A percentile compares a stretch with the other conserved stretches of the same genome.
phyloP scores from a whole-genome alignment of 2,113 vertebrate genomes.

The Macaca mulatta region DNA sequence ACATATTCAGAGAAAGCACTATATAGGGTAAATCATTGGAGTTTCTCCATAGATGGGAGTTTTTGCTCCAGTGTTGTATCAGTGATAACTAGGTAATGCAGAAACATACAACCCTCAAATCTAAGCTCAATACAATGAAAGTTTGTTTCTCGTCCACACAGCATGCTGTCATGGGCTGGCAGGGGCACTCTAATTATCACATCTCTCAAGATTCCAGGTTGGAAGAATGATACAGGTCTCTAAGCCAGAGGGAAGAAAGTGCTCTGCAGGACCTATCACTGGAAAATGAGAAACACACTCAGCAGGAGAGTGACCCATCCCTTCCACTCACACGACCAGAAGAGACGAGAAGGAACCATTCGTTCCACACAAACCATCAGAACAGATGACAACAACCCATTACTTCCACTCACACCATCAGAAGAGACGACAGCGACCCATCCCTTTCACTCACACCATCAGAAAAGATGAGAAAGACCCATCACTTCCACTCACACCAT shows the following conservation, averaged over 20 bases:
- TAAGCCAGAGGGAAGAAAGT: background rate
- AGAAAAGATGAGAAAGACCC: background rate
- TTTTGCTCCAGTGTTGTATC: background rate
- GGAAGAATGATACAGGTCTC: background rate
- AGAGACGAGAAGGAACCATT: background rate
- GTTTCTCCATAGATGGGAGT: background rate
- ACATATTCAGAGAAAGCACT: background rate
- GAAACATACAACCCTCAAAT: background rate
- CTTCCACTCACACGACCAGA: background rate
- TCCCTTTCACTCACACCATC: background rate
- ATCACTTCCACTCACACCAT: background rate
- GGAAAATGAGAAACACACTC: background rate
- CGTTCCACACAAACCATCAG: background rate
- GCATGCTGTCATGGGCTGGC: background rate
- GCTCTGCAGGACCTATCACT: background rate
- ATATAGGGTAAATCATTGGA: background rate
- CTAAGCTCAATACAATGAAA: background rate
- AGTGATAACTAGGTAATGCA: background rate
- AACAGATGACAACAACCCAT: background rate
- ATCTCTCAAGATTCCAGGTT: background rate
- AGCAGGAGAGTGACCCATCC: background rate
- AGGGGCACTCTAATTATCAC: background rate
- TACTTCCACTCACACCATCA: background rate
- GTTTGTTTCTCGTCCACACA: background rate
- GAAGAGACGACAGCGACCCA: background rate